phyloP scores from a whole-genome alignment of 2,888 invertebrate species.

The Torymus aiolomorphi region DNA sequence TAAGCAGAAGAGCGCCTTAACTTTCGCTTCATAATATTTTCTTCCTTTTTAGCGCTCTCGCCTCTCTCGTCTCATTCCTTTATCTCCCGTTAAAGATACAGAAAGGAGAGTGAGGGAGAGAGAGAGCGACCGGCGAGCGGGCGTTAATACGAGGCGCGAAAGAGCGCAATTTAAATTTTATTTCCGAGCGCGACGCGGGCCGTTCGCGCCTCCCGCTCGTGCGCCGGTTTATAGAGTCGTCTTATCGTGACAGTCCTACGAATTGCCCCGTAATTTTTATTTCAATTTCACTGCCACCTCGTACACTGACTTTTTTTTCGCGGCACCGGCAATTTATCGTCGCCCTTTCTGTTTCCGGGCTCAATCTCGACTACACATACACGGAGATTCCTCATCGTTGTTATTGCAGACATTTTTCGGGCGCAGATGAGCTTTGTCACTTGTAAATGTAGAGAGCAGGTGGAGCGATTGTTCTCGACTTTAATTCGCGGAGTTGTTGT shows the following conservation, averaged over 20 bases:
- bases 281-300: conserved; percentile 43
- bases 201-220: conserved; percentile 15
- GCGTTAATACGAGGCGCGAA: conserved; percentile 36
- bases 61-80: conserved; percentile 11
- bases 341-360: too few relatives aligned
- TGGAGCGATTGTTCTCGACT: too few relatives aligned
- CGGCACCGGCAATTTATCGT: too few relatives aligned
- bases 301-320: too few relatives aligned
- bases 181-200: background rate
- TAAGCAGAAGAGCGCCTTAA: conserved; percentile 44
- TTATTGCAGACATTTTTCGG: too few relatives aligned
- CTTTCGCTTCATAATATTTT: conserved; percentile 32
- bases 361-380: too few relatives aligned
- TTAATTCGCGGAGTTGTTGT: too few relatives aligned
- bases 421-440: too few relatives aligned
- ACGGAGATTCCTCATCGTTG: too few relatives aligned
- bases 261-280: conserved; percentile 54
- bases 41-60: conserved; percentile 23
- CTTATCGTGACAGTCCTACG: conserved; percentile 44
- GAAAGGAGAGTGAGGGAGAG: background rate
- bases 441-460: too few relatives aligned
- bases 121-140: background rate
- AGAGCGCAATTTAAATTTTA: conserved; percentile 53
- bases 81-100: conserved; percentile 13
- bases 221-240: conserved; percentile 43